Evolutionary conservation across 1,140 invertebrate species (phyloP).

Genomic region (Leptonema lineaticorne): DNA sequence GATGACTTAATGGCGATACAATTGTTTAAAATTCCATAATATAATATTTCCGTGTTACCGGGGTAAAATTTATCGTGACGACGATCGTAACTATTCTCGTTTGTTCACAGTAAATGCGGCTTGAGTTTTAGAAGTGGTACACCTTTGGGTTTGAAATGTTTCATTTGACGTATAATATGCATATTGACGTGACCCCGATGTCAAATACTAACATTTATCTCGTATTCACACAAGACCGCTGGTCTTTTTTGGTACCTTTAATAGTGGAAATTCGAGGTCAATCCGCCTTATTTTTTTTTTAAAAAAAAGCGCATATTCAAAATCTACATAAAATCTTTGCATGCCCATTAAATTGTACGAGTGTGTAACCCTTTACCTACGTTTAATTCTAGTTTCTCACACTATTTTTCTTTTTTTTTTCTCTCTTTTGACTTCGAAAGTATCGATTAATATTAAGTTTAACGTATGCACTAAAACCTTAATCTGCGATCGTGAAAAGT

Average conservation of each 20-base stretch:
- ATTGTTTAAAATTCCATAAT: background rate
- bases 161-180: constrained; percentile 11
- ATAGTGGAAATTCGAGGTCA: background rate
- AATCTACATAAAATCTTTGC: background rate
- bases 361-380: constrained; percentile 3
- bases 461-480: too few species aligned
- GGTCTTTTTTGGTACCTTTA: background rate
- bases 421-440: background rate
- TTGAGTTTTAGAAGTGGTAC: background rate
- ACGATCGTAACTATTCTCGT: constrained; percentile 5
- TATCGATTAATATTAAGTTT: too few species aligned
- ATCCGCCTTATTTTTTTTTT: too few species aligned
- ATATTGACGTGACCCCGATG: constrained; percentile 19
- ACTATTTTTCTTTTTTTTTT: background rate
- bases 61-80: background rate
- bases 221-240: background rate
- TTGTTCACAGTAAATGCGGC: background rate
- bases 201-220: constrained; percentile 9
- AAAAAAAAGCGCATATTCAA: background rate
- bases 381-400: background rate
- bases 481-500: too few species aligned
- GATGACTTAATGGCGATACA: background rate
- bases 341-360: background rate
- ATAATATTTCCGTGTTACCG: background rate
- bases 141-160: background rate